Conservation (phyloP, 2,888 invertebrate genomes). For the Camponotus fellah region DNA sequence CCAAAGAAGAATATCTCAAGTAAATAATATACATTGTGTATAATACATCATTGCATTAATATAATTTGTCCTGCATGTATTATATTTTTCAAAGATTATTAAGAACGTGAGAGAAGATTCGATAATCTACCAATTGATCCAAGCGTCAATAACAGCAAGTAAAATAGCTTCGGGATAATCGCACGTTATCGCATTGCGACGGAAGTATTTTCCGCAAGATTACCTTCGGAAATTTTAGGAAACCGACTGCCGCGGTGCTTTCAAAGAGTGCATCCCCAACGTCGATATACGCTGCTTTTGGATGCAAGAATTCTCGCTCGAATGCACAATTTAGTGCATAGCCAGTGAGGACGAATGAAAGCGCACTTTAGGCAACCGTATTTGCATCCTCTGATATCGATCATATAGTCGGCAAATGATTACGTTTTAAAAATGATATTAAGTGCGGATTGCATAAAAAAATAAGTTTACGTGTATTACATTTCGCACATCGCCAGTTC, state of each 20-base stretch:
- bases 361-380: constrained; percentile 31
- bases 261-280: constrained; percentile 64
- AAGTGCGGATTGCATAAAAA: neutral
- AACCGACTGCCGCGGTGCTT: constrained; percentile 56
- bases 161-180: constrained; percentile 46
- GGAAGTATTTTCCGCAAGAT: constrained; percentile 57
- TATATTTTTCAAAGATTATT: neutral
- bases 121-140: constrained; percentile 25
- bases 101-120: neutral
- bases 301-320: constrained; percentile 64
- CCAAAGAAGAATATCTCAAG: too few species aligned
- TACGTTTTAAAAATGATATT: neutral
- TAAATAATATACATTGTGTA: too few species aligned
- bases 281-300: constrained; percentile 45
- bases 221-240: constrained; percentile 59
- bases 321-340: constrained; percentile 54
- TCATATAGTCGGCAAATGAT: constrained; percentile 23
- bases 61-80: too few species aligned
- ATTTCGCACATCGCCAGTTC: neutral
- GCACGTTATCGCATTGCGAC: constrained; percentile 51
- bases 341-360: constrained; percentile 56
- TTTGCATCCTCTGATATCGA: constrained; percentile 53
- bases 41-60: too few species aligned
- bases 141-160: constrained; percentile 26
- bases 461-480: neutral